Conservation (phyloP, 2,113 vertebrate species). For the Chloropsis hardwickii region DNA sequence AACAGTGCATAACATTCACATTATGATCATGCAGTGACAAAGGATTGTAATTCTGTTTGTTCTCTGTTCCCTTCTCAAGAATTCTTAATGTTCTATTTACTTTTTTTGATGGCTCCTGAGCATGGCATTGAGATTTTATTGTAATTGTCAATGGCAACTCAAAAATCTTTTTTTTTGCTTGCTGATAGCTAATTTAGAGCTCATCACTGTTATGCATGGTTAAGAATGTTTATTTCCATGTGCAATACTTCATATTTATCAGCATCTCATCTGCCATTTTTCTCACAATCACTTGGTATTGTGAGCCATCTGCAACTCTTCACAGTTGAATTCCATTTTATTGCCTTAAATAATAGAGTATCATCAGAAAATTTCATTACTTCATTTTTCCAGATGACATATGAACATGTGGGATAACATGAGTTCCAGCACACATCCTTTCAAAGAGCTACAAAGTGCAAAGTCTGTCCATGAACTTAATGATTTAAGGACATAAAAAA, state of each 20-base stretch:
- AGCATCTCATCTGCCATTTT: conserved; percentile 7
- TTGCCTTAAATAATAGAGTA: conserved; percentile 31
- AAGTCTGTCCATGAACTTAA: neutral
- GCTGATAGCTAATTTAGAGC: conserved; percentile 29
- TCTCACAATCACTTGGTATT: neutral
- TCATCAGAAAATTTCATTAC: conserved; percentile 25
- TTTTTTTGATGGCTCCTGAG: neutral
- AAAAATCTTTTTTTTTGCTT: neutral
- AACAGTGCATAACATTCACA: neutral
- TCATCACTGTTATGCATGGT: neutral
- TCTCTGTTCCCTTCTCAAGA: neutral
- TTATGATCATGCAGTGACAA: neutral
- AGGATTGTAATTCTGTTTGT: neutral
- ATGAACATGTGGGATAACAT: neutral
- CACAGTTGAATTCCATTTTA: conserved; percentile 46
- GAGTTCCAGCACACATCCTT: neutral
- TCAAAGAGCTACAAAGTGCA: neutral
- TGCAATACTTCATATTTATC: conserved; percentile 12
- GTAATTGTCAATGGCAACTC: neutral
- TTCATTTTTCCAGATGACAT: conserved; percentile 22
- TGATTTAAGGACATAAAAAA: neutral
- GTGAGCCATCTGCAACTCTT: conserved; percentile 47
- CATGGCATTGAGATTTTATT: neutral
- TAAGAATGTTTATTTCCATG: conserved; percentile 7
- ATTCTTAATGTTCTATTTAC: neutral